Evolutionary conservation across 2,113 vertebrate genomes (phyloP).

Genomic region (Pleuronectes platessa): DNA sequence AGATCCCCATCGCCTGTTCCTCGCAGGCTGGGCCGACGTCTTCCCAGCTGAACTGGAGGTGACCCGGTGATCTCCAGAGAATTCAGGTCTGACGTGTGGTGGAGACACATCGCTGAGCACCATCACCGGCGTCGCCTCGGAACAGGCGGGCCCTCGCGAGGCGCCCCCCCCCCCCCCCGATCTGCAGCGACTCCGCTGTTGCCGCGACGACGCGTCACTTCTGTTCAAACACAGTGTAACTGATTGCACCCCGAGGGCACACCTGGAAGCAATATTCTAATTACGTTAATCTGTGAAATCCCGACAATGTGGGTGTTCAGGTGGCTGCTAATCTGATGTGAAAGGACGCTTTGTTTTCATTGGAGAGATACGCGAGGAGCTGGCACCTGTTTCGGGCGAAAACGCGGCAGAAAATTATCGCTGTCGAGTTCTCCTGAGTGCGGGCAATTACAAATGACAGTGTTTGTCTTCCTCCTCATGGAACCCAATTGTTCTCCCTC

Average conservation of each 20-base stretch:
- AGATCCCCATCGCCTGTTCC: constrained; percentile 10
- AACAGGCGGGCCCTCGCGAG: constrained; percentile 17
- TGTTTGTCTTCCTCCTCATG: constrained; percentile 71
- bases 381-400: constrained; percentile 76
- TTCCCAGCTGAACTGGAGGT: constrained; percentile 14
- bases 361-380: constrained; percentile 66
- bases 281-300: constrained; percentile 78
- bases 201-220: constrained; percentile 52
- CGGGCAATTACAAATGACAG: constrained; percentile 77
- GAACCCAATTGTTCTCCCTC: constrained; percentile 55
- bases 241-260: constrained; percentile 71
- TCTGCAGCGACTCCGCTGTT: constrained; percentile 46
- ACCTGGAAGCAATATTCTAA: constrained; percentile 81
- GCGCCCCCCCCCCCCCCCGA: constrained; percentile 13
- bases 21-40: no score
- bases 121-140: constrained; percentile 7
- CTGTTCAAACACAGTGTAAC: constrained; percentile 69
- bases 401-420: constrained; percentile 71
- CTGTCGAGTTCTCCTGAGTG: constrained; percentile 67
- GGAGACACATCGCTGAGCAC: constrained; percentile 28
- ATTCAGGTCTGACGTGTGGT: constrained; percentile 39
- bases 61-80: constrained; percentile 41
- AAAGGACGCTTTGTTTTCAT: constrained; percentile 73
- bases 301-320: constrained; percentile 76
- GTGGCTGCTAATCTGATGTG: constrained; percentile 76